Evolutionary conservation across 2,797 vertebrate species (phyloP).

Genomic region (Tapera naevia): DNA sequence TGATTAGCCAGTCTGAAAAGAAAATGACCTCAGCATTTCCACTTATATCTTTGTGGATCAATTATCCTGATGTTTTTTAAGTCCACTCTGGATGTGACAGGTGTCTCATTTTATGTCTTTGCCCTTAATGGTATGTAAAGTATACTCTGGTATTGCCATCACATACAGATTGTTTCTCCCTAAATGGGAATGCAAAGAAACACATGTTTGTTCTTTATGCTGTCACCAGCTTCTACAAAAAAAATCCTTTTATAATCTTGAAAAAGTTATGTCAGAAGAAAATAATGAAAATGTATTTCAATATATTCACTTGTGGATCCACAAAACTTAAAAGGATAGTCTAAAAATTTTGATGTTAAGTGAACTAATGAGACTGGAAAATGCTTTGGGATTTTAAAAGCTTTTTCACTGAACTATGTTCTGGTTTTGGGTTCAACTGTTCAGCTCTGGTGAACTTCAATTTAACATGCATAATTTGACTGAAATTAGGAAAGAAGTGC

Average conservation of each 20-base stretch:
- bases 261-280: constrained; percentile 31
- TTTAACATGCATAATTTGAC: not conserved
- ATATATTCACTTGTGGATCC: not conserved
- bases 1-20: constrained; percentile 50
- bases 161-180: constrained; percentile 14
- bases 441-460: not conserved
- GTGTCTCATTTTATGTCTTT: constrained; percentile 43
- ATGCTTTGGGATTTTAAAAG: not conserved
- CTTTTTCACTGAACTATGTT: not conserved
- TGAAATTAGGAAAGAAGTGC: not conserved
- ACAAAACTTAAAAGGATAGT: not conserved
- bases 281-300: not conserved
- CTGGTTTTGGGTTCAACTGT: not conserved
- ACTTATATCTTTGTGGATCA: constrained; percentile 60
- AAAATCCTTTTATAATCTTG: constrained; percentile 31
- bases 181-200: constrained; percentile 42
- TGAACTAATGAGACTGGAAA: not conserved
- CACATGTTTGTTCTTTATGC: constrained; percentile 17
- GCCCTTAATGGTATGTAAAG: constrained; percentile 19
- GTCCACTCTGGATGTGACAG: constrained; percentile 32
- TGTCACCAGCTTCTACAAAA: constrained; percentile 33
- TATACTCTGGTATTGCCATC: constrained; percentile 44
- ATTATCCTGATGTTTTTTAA: constrained; percentile 25
- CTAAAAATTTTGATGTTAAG: not conserved
- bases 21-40: constrained; percentile 65